Conservation (phyloP, 2,113 vertebrate species). For the Dasyprocta punctata region DNA sequence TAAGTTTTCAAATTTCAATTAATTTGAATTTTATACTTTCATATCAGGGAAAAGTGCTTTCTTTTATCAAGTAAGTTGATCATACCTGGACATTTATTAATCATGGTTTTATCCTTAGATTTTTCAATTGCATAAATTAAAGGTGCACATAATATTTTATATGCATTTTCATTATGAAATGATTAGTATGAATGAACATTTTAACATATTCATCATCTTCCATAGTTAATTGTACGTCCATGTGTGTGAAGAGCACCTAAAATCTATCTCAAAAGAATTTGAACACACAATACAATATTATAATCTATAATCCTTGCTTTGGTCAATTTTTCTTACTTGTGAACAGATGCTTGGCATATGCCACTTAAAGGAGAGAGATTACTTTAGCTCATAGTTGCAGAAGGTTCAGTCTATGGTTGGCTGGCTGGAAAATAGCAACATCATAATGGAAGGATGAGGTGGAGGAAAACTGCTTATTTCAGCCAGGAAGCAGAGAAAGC, state of each 20-base stretch:
- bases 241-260: background rate
- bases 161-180: background rate
- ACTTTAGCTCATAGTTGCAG: background rate
- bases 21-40: background rate
- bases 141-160: background rate
- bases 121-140: background rate
- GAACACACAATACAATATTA: background rate
- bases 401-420: background rate
- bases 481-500: background rate
- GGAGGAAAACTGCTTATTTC: background rate
- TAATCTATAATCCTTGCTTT: background rate
- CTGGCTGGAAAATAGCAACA: background rate
- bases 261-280: background rate
- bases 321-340: background rate
- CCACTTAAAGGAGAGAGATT: background rate
- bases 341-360: background rate
- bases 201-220: background rate
- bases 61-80: background rate
- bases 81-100: background rate
- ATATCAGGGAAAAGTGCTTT: background rate
- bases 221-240: background rate
- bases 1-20: background rate
- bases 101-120: background rate
- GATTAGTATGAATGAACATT: background rate
- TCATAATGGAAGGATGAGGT: background rate